A percentile compares a stretch with the other conserved stretches of the same genome.
Evolutionary conservation across 1,140 invertebrate species (phyloP).

Genomic region (Palaemon carinicauda): DNA sequence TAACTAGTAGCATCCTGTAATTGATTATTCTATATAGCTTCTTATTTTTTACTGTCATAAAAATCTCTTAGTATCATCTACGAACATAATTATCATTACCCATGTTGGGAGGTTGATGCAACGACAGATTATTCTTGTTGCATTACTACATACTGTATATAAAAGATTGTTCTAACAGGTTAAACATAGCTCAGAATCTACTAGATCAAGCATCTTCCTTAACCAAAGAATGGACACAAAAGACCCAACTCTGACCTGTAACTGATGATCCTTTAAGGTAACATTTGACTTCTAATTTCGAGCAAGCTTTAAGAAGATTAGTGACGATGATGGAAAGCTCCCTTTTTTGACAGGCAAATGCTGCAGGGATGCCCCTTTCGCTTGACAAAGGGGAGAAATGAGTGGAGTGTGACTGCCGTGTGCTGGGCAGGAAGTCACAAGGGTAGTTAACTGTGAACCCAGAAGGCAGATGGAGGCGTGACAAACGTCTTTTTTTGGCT

Average conservation of each 20-base stretch:
- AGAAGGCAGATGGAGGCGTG: conserved; percentile 36
- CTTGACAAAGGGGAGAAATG: neutral
- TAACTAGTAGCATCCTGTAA: too few species aligned
- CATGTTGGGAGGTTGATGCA: too few species aligned
- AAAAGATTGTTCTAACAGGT: too few species aligned
- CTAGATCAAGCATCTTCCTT: too few species aligned
- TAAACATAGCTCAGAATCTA: too few species aligned
- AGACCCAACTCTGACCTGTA: neutral
- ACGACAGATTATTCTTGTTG: too few species aligned
- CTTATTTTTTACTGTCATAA: too few species aligned
- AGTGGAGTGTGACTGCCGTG: neutral
- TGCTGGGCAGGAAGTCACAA: conserved; percentile 20
- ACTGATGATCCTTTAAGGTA: neutral
- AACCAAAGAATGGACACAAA: too few species aligned
- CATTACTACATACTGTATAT: too few species aligned
- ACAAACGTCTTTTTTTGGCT: neutral
- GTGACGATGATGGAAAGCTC: neutral
- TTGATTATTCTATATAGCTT: too few species aligned
- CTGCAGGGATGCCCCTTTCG: neutral
- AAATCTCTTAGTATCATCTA: too few species aligned
- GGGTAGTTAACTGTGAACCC: conserved; percentile 36
- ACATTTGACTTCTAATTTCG: neutral
- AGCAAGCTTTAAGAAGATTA: neutral
- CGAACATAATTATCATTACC: too few species aligned
- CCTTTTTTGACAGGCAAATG: neutral